Evolutionary conservation across 1,140 invertebrate species (phyloP), one percentile per base, ranked within the genome.

Genomic region (Cotesia glomerata): DNA sequence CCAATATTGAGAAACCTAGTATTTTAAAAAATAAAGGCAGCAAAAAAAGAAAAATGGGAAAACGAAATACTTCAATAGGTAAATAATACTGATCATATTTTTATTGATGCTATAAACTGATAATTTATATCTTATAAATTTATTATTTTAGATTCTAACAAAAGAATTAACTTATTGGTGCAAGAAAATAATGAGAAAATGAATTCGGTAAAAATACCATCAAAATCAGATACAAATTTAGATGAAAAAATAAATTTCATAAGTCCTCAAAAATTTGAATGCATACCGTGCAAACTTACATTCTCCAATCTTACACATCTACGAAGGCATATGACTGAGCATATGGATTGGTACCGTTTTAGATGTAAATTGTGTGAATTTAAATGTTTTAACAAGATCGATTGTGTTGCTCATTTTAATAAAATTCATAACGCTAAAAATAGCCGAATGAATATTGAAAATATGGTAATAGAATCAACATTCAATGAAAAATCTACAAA

Each of bases 331-430:
- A 82, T 88, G 80, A 84, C 86, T 0, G 77, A 79, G 32, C 88
- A 88, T 71, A 81, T 88, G 5, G 82, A 80, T 64, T 87, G 87
- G 84, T 83, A 82, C 74, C 78, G 86, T 51, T 88, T 81, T 73
- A 81, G 82, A 58, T 88, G 88, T 70, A 80, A 77, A 26, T 69
- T 82, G 5, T 88, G 88, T 69, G 73, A 81, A 26, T 88, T 84
- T 66, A 83, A 85, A 62, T 82, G 82, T 39, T 86, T 83, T 36
- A 71, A 77, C 36, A 86, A 85, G 70, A 78, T 74, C 39, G 84
- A 86, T 35, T 86, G 83, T 56, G 75, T 83, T 0, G 75, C 78
- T 4, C 87, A 88, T 75, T 83, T 81, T 26, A 81, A 80, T 45
- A 84, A 73, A 75, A 58, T 74, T 2, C 87, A 88, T 64, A 77